Conservation (phyloP, 92 coral and sea anemone genomes). For the Porites divaricata region DNA sequence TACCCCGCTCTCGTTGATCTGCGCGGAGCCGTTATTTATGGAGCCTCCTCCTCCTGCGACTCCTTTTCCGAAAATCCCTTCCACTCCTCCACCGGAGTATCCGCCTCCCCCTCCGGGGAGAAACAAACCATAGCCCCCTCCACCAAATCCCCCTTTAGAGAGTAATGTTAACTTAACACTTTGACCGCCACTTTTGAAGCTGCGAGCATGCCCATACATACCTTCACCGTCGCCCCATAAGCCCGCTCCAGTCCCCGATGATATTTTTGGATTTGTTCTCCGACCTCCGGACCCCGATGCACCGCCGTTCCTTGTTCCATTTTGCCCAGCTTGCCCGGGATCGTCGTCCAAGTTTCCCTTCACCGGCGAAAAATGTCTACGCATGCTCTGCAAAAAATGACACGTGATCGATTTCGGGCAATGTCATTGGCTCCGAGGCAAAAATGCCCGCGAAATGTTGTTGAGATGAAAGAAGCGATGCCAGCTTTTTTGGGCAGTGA, state of each 20-base stretch:
- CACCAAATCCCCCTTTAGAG: conserved; percentile 78
- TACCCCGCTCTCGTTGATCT: conserved; percentile 43
- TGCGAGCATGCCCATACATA: not conserved
- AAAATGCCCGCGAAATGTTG: too few species aligned
- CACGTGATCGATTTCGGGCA: too few species aligned
- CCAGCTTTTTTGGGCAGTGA: too few species aligned
- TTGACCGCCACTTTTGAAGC: conserved; percentile 65
- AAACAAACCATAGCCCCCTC: conserved; percentile 56
- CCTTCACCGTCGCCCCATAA: conserved; percentile 54
- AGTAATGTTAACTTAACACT: too few species aligned
- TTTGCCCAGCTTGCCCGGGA: conserved; percentile 71
- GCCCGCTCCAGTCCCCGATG: conserved; percentile 71
- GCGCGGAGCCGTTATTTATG: conserved; percentile 49
- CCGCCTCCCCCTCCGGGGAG: conserved; percentile 76
- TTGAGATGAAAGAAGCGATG: too few species aligned
- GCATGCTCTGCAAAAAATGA: too few species aligned
- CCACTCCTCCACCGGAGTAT: conserved; percentile 66
- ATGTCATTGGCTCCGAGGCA: too few species aligned
- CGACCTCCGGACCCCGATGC: conserved; percentile 66
- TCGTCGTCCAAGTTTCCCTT: conserved; percentile 70
- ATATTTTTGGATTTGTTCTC: not conserved
- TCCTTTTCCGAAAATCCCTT: not conserved
- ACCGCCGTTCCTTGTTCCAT: conserved; percentile 79
- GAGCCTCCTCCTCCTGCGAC: conserved; percentile 73
- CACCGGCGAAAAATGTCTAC: too few species aligned